Conservation (phyloP, 2,113 vertebrate species). For the Ageneiosus marmoratus region DNA sequence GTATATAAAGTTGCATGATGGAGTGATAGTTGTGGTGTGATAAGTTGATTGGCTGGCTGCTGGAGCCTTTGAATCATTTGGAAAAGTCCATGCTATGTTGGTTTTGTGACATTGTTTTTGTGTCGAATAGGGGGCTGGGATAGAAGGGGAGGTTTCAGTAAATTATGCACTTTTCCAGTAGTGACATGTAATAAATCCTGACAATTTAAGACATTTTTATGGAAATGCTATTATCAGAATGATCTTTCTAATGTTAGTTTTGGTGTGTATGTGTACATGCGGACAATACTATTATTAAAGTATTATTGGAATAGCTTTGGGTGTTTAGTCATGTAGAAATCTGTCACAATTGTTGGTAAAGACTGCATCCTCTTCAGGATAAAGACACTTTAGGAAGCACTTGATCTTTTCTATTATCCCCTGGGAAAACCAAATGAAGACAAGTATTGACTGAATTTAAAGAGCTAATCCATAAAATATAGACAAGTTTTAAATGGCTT, state of each 20-base stretch:
- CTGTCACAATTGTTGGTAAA: not conserved
- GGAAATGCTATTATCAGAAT: not conserved
- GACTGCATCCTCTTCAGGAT: too few relatives aligned
- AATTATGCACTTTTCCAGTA: not conserved
- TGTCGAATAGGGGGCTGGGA: too few relatives aligned
- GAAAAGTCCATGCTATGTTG: not conserved
- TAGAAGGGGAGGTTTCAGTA: not conserved
- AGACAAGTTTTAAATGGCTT: not conserved
- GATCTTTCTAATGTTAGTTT: not conserved
- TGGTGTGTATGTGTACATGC: not conserved
- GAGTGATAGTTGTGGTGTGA: not conserved
- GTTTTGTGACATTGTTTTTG: too few relatives aligned
- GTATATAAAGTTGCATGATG: not conserved
- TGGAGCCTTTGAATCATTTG: not conserved
- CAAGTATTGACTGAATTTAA: conserved; percentile 9
- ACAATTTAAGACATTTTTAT: not conserved
- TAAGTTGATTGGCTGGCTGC: not conserved
- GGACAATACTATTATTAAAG: too few relatives aligned
- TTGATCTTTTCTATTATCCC: conserved; percentile 2
- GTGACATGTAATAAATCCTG: not conserved
- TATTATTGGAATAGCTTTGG: not conserved
- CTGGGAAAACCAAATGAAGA: not conserved
- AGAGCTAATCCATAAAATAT: not conserved
- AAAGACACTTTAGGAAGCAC: not conserved
- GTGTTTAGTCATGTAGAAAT: not conserved